Evolutionary conservation across 2,888 invertebrate species (phyloP), one percentile per base, ranked within the genome.

Genomic region (Bibio marci): DNA sequence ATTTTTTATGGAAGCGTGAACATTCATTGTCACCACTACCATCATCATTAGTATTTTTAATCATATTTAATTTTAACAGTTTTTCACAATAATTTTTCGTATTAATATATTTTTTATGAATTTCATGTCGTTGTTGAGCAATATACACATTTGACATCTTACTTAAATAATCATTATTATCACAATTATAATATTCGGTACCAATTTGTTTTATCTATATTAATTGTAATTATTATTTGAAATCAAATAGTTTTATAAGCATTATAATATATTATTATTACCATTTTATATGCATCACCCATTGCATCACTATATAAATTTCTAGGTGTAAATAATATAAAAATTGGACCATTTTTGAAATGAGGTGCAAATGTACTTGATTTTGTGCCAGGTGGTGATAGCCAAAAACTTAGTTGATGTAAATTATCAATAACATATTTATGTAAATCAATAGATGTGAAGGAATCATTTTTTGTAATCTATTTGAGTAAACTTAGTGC

Each of bases 281-380:
- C 83, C 71, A 83, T 62, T 48, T 74, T 66, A 55, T 76, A 80
- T 49, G 76, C 70, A 36, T 79, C 76, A 49, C 73, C 68, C 22
- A 22, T 22, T 46, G 70, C 65, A 38, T 64, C 59, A 50, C 70
- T 66, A 30, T 81, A 60, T n/a, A 81, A 76, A 58, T 80, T 80
- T 42, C 76, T 64, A 7, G 85, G 82, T 2, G 83, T 80, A 51
- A 87, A 86, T 40, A 87, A 58, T 46, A 88, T 66, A 30, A 88
- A 58, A 32, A 78, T 71, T 3, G 87, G 81, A 39, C 76, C 78
- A 28, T 70, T 69, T 47, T 73, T 70, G 10, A 80, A 63, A 52
- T 72, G 73, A 47, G 66, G 67, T n/a, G 79, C 73, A 35, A 88
- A 64, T 15, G 66, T 67, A 26, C 68, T 65, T 11, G 78, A 71